Percentiles rank a stretch among this genome's conserved stretches.
Evolutionary conservation across 2,797 vertebrate genomes (phyloP).

Genomic region (Nannoperca obscura): DNA sequence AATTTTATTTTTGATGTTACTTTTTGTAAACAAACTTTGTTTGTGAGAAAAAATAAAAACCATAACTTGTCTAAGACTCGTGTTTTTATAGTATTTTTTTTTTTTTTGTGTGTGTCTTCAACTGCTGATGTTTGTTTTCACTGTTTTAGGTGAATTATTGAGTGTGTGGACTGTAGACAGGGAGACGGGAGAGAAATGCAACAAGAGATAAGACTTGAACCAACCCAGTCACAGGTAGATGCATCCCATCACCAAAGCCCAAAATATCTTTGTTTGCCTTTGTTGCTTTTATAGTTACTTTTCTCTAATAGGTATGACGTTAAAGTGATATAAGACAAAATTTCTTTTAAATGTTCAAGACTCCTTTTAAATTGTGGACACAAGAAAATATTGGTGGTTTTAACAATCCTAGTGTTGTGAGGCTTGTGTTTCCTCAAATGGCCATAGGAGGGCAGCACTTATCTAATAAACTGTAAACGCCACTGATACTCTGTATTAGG

Average conservation of each 20-base stretch:
- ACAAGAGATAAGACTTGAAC: conserved; percentile 33
- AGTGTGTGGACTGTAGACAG: conserved; percentile 37
- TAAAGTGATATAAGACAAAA: background rate
- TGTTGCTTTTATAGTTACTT: background rate
- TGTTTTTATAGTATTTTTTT: conserved; percentile 22
- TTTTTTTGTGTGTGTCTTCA: conserved; percentile 12
- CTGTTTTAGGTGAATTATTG: conserved; percentile 38
- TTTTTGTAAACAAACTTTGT: conserved; percentile 85
- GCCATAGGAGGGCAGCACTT: conserved; percentile 77
- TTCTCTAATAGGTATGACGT: background rate
- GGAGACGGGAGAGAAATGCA: conserved; percentile 42
- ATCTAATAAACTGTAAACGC: conserved; percentile 20
- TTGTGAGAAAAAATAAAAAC: conserved; percentile 79
- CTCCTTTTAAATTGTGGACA: background rate
- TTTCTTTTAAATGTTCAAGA: background rate
- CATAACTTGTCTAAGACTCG: conserved; percentile 47
- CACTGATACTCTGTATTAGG: background rate
- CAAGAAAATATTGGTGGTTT: background rate
- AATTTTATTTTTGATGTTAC: conserved; percentile 81
- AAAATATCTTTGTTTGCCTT: background rate
- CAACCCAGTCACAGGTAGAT: conserved; percentile 42
- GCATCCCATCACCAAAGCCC: background rate
- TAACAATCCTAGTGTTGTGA: background rate
- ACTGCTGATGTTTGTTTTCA: conserved; percentile 9
- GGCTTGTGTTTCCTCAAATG: conserved; percentile 32